Base-by-base conservation (phyloP, 1,140 invertebrate genomes). In the Acromyrmex heyeri region DNA sequence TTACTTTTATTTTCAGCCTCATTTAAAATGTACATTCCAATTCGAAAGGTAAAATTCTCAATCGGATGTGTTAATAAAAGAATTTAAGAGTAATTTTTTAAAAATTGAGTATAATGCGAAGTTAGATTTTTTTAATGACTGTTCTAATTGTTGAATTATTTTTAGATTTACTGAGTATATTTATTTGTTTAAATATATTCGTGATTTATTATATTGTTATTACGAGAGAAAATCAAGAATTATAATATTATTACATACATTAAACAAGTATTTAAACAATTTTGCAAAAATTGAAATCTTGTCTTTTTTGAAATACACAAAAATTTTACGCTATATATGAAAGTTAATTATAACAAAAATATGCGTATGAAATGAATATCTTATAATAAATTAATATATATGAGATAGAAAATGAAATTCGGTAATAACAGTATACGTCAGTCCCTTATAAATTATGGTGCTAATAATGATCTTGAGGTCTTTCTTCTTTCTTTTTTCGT, bases 391-490 rank as follows among this genome's bases (percentile, higher is more conserved):
- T 75, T 44, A 44, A 44, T 48, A 30, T 5, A 21, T 27, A 14
- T 6, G 21, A 61, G 24, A 24, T 24, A 5, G 12, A 34, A 79
- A 10, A 34, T 69, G 27, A 21, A 79, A 67, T 59, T 59, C 8
- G 4, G 8, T 67, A 44, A n/a, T 18, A 55, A 38, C 7, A 3
- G 61, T 55, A 27, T 27, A 38, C 12, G 14, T 55, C 50, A 55
- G 7, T 16, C 3, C 2, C 21, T 81, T 4, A 1, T 81, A 38
- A 81, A 55, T 81, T 81, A 57, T 57, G 64, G 16, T n/a, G 4
- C 16, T 81, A 70, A 81, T 67, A 78, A 78, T 48, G 48, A 67
- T 67, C 18, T 38, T 27, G 14, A 7, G 30, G 12, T 81, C 21
- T 44, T 55, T 79, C 24, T 8, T 5, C n/a, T 69, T 38, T 30